Conservation (phyloP, 2,888 invertebrate species). For the Rhopalosiphum nymphaeae region DNA sequence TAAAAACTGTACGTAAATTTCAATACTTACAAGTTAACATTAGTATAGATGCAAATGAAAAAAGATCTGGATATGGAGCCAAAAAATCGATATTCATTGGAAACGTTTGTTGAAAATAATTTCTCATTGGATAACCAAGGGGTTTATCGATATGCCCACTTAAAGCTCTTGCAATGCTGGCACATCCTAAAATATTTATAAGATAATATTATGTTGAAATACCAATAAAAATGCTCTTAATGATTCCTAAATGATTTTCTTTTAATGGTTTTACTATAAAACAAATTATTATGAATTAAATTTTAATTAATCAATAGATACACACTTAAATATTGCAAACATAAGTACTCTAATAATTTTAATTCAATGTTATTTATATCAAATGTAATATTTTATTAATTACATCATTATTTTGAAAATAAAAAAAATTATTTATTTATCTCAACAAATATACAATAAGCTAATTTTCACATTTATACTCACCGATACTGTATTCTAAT, state of each 20-base stretch:
- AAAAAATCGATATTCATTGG: slow-evolving; percentile 77
- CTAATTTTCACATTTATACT: slow-evolving; percentile 56
- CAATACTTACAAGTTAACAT: slow-evolving; percentile 71
- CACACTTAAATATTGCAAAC: not conserved
- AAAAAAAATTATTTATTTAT: not conserved
- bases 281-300: not conserved
- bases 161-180: slow-evolving; percentile 81
- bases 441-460: not conserved
- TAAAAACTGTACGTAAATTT: not conserved
- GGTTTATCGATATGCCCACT: slow-evolving; percentile 81
- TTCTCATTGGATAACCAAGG: slow-evolving; percentile 75
- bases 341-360: not conserved
- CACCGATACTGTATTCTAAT: slow-evolving; percentile 88
- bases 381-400: not conserved
- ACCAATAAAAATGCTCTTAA: not conserved
- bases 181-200: slow-evolving; percentile 74
- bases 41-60: slow-evolving; percentile 77
- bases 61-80: slow-evolving; percentile 80
- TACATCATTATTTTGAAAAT: not conserved
- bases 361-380: not conserved
- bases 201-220: not conserved
- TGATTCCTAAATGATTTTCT: not conserved
- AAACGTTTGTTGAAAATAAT: slow-evolving; percentile 73
- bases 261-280: not conserved
- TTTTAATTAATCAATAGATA: not conserved